phyloP scores from a whole-genome alignment of 1,140 invertebrate species.

The Hylaeus volcanicus region DNA sequence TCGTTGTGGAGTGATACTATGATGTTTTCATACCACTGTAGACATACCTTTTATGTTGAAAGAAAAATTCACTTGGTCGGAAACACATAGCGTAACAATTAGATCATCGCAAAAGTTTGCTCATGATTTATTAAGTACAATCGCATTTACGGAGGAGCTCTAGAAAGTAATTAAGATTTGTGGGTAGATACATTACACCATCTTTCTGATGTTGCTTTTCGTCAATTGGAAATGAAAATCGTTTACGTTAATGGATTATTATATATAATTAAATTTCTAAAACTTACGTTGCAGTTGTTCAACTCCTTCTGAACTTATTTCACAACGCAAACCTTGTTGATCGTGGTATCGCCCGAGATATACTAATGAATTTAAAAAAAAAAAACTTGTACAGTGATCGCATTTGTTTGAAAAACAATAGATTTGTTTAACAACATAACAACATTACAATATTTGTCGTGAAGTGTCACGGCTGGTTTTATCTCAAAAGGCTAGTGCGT shows the following conservation, averaged over 20 bases:
- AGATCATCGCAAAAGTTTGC: slow-evolving; percentile 57
- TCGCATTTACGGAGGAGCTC: slow-evolving; percentile 59
- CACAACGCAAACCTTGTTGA: background rate
- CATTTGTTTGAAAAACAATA: slow-evolving; percentile 4
- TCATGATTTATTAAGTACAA: slow-evolving; percentile 64
- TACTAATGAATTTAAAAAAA: background rate
- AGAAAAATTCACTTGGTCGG: slow-evolving; percentile 42
- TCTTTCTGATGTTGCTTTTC: background rate
- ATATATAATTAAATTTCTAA: background rate
- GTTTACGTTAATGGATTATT: background rate
- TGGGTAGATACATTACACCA: slow-evolving; percentile 21
- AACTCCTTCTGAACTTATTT: slow-evolving; percentile 18
- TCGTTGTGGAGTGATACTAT: slow-evolving; percentile 36
- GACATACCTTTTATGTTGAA: slow-evolving; percentile 30
- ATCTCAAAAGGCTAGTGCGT: slow-evolving; percentile 40
- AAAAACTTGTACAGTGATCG: background rate
- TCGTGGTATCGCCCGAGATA: background rate
- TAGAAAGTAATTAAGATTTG: slow-evolving; percentile 43
- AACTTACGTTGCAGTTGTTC: slow-evolving; percentile 9
- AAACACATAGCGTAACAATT: slow-evolving; percentile 57
- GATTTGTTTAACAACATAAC: slow-evolving; percentile 17
- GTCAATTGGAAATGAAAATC: slow-evolving; percentile 10
- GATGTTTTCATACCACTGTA: slow-evolving; percentile 45
- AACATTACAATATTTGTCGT: background rate
- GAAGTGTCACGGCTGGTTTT: slow-evolving; percentile 5